Base-by-base conservation (phyloP, 1,140 invertebrate genomes). In the Lepidurus packardi region DNA sequence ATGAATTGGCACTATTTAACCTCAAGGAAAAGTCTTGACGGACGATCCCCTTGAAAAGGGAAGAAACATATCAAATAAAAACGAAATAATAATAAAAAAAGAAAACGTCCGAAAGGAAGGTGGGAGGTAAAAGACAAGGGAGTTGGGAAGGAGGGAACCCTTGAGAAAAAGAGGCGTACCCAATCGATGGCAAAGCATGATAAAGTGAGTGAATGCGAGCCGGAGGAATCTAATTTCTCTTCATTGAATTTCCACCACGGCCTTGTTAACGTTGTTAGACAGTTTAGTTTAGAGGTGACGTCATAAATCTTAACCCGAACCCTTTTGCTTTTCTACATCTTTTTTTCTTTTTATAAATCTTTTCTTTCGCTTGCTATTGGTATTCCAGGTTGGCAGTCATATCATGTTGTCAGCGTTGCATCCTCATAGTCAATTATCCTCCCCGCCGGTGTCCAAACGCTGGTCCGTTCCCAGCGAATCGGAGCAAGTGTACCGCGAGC, bases 1-100 rank as follows among this genome's bases (percentile, higher is more conserved):
- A 65, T 65, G 53, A 65, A 65, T 65, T 65, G 53, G 53, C 53
- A 65, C 53, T 65, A 65, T 65, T 65, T 65, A 65, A 65, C 53
- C 53, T n/a, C 53, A 13, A 65, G 53, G 53, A 65, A 65, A 65
- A 65, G 53, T 65, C 53, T 65, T 65, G 53, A 65, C 53, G 53
- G 53, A 65, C 53, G 53, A 65, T 65, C 53, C 53, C 21, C 53
- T 21, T 65, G 53, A n/a, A 21, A 65, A 65, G 9, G 53, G 21
- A 65, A 65, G 53, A 65, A 65, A 34, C 34, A 4, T 34, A 34
- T 34, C 34, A 3, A 34, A 34, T 34, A 34, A 4, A 34, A 34
- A 34, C 0, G 0, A 34, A 34, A 34, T 34, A 34, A 34, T 34
- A 34, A 34, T n/a, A 4, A 65, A 65, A 65, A 65, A 65, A 65